Evolutionary conservation across 64 coral and sea anemone genomes (phyloP).

Genomic region (Dendronephthya gigantea): DNA sequence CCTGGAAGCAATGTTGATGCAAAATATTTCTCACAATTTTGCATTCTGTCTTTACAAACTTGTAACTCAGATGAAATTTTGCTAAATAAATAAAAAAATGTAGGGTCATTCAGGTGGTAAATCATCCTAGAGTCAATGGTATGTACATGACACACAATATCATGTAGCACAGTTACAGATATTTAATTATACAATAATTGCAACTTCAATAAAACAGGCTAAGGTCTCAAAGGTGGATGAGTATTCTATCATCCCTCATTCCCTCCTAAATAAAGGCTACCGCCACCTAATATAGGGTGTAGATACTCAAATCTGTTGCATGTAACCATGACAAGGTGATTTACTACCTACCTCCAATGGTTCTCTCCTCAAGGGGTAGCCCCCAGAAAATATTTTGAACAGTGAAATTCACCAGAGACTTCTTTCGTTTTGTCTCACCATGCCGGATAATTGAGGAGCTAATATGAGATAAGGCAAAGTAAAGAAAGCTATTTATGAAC

Average conservation of each 20-base stretch:
- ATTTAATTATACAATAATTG: too few species aligned
- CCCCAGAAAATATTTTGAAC: slow-evolving; percentile 58
- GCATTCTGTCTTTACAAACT: slow-evolving; percentile 98
- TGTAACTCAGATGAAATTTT: slow-evolving; percentile 78
- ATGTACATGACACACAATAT: too few species aligned
- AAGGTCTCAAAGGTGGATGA: too few species aligned
- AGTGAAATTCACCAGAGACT: slow-evolving; percentile 52
- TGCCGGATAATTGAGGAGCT: slow-evolving; percentile 64
- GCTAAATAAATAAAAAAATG: slow-evolving; percentile 34
- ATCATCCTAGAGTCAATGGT: too few species aligned
- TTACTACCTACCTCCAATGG: slow-evolving; percentile 58
- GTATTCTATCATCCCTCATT: too few species aligned
- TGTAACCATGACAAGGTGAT: not conserved
- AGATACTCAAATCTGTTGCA: not conserved
- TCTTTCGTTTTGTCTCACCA: slow-evolving; percentile 56
- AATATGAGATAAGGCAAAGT: not conserved
- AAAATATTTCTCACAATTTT: slow-evolving; percentile 92
- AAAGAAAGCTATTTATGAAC: too few species aligned
- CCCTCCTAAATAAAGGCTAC: too few species aligned
- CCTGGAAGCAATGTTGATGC: slow-evolving; percentile 72
- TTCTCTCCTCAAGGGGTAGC: slow-evolving; percentile 41
- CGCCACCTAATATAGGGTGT: too few species aligned
- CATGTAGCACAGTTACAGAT: too few species aligned
- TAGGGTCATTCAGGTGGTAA: not conserved
- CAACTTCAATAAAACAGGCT: too few species aligned